These are phyloP conservation scores for Xiphorhynchus erythropygius DNA, from an alignment of 2,797 vertebrate species.

Conservation along the genomic window DNA sequence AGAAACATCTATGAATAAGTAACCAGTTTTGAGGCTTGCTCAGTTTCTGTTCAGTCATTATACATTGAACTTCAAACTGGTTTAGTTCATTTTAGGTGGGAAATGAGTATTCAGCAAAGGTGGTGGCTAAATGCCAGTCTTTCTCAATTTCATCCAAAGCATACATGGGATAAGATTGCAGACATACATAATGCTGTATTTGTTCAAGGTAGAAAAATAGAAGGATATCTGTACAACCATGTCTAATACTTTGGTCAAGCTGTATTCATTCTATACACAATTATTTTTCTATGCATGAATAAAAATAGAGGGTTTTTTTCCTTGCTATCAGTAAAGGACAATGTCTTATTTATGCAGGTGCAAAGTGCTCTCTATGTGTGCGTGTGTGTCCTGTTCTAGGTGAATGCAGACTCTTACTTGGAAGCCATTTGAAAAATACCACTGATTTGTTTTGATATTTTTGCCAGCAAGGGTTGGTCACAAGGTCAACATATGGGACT, in stretches of 20 bases:
- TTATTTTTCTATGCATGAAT: conserved; percentile 43
- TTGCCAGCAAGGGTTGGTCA: conserved; percentile 48
- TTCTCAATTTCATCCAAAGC: neutral
- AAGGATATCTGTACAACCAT: neutral
- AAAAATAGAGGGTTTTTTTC: conserved; percentile 9
- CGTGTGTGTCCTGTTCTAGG: conserved; percentile 8
- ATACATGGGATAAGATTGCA: neutral
- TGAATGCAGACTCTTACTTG: conserved; percentile 36
- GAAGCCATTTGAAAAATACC: conserved; percentile 50
- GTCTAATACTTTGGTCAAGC: conserved; percentile 29
- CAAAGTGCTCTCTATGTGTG: neutral
- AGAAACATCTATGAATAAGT: neutral
- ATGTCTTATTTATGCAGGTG: conserved; percentile 63
- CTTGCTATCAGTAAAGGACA: conserved; percentile 38
- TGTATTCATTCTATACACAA: conserved; percentile 2
- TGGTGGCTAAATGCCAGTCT: neutral
- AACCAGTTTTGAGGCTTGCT: neutral
- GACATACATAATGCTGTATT: neutral
- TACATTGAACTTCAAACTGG: neutral
- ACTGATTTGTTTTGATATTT: conserved; percentile 61
- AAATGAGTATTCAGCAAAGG: neutral
- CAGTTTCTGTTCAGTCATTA: neutral
- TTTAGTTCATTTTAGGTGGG: neutral
- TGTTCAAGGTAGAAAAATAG: conserved; percentile 16
- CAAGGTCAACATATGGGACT: conserved; percentile 68